A percentile compares a stretch with the other conserved stretches of the same genome.
These are phyloP conservation scores for Tachina grossa DNA, from an alignment of 2,888 invertebrate species.

Conservation along the genomic window DNA sequence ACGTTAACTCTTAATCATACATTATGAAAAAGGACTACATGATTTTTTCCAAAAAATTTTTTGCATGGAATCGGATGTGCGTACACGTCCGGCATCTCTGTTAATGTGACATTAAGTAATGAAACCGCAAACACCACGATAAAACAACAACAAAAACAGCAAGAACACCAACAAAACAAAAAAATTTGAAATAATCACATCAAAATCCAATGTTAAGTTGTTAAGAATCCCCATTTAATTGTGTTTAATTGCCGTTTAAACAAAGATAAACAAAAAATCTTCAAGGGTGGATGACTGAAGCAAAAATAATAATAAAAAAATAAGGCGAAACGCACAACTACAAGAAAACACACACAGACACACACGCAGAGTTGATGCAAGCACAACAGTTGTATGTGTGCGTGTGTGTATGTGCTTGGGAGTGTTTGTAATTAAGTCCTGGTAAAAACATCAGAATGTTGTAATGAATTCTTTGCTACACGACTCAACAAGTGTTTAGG, in stretches of 20 bases:
- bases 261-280: constrained; percentile 52
- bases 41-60: too few species aligned
- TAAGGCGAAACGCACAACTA: not conserved
- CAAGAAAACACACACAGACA: not conserved
- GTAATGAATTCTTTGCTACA: constrained; percentile 33
- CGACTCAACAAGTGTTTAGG: constrained; percentile 42
- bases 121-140: constrained; percentile 38
- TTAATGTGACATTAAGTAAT: constrained; percentile 39
- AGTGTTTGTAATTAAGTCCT: constrained; percentile 49
- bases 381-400: too few species aligned
- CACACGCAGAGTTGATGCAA: not conserved
- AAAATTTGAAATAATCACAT: constrained; percentile 56
- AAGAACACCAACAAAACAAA: constrained; percentile 26
- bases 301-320: not conserved
- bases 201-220: constrained; percentile 55
- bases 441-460: constrained; percentile 22
- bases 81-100: constrained; percentile 16
- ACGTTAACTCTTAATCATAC: too few species aligned
- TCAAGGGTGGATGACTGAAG: constrained; percentile 50
- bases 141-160: constrained; percentile 34
- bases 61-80: not conserved
- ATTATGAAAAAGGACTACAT: too few species aligned
- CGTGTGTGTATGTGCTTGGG: not conserved
- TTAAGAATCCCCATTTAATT: constrained; percentile 62
- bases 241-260: constrained; percentile 66